A percentile compares a stretch with the other conserved stretches of the same genome.
Conservation (phyloP, 2,113 vertebrate species). For the Psammodynastes pulverulentus region DNA sequence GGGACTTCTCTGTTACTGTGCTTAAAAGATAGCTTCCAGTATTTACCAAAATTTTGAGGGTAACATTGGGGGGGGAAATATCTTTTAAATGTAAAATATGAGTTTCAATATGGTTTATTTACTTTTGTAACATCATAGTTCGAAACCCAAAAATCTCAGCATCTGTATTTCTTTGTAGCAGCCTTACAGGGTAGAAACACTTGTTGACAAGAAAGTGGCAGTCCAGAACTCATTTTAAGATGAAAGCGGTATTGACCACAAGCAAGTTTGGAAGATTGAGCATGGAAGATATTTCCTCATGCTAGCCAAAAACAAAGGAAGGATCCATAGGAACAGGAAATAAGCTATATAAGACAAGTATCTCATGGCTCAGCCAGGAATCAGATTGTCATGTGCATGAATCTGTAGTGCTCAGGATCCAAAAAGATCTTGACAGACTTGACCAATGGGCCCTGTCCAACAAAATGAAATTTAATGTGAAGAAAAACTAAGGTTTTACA, state of each 20-base stretch:
- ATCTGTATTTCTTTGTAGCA: background rate
- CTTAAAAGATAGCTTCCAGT: background rate
- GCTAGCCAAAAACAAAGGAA: background rate
- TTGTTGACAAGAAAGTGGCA: background rate
- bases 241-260: background rate
- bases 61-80: background rate
- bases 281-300: background rate
- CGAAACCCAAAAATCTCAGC: background rate
- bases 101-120: background rate
- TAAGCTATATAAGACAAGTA: background rate
- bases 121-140: background rate
- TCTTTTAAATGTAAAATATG: background rate
- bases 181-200: background rate
- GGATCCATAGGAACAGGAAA: background rate
- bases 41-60: background rate
- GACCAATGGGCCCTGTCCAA: background rate
- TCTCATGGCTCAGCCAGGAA: background rate
- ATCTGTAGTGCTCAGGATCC: background rate
- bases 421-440: background rate
- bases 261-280: background rate
- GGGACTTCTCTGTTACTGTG: background rate
- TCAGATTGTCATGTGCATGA: background rate
- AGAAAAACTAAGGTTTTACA: background rate
- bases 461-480: background rate
- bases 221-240: background rate